Conservation (phyloP, 2,888 invertebrate species). For the Melanchra persicariae region DNA sequence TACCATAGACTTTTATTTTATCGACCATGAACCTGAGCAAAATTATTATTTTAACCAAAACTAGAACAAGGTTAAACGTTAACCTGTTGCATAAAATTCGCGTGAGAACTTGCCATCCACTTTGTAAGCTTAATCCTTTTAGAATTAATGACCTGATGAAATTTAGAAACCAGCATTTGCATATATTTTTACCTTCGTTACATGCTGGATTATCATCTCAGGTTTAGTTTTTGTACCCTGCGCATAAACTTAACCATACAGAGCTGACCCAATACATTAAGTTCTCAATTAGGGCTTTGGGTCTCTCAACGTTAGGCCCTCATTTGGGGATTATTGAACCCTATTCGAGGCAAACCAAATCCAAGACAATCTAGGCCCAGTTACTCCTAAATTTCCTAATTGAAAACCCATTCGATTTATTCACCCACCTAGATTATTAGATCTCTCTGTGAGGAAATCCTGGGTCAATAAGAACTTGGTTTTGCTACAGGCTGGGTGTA, state of each 20-base stretch:
- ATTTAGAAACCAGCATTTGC: not conserved
- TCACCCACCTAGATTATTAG: not conserved
- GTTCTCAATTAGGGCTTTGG: slow-evolving; percentile 5
- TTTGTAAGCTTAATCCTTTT: slow-evolving; percentile 12
- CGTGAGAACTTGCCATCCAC: slow-evolving; percentile 28
- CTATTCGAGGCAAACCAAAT: slow-evolving; percentile 25
- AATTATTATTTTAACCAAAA: slow-evolving; percentile 1
- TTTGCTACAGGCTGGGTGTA: not conserved
- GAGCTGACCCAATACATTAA: slow-evolving; percentile 19
- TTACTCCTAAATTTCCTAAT: slow-evolving; percentile 33
- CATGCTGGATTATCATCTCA: not conserved
- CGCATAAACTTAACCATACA: not conserved
- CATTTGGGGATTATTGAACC: slow-evolving; percentile 27
- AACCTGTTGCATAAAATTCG: slow-evolving; percentile 46
- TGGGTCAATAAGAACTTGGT: not conserved
- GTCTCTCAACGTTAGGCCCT: slow-evolving; percentile 5
- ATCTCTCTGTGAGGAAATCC: not conserved
- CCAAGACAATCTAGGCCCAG: slow-evolving; percentile 25
- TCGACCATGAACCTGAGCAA: not conserved
- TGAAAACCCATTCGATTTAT: slow-evolving; percentile 31
- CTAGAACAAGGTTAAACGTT: slow-evolving; percentile 1
- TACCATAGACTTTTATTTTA: not conserved
- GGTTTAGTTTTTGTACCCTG: not conserved
- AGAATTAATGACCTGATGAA: not conserved
- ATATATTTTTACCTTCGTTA: not conserved